Conservation (phyloP, 2,113 vertebrate genomes). For the Lophius piscatorius region DNA sequence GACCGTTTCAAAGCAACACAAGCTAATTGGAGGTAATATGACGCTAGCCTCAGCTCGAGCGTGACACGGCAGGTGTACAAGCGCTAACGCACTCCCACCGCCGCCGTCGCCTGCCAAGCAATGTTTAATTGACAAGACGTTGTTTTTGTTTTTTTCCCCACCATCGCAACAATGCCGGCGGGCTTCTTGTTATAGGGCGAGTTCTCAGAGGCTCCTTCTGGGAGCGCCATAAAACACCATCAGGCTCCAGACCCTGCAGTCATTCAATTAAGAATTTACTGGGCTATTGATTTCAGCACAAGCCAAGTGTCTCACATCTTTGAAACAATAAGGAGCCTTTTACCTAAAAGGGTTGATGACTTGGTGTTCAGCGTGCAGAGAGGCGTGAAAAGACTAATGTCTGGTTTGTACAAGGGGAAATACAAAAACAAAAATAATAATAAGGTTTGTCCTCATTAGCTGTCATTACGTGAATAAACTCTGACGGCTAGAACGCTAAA, state of each 20-base stretch:
- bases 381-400: slow-evolving; percentile 22
- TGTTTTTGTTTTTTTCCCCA: slow-evolving; percentile 49
- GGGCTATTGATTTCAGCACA: slow-evolving; percentile 69
- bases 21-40: slow-evolving; percentile 43
- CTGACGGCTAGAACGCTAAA: no score
- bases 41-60: slow-evolving; percentile 12
- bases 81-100: neutral
- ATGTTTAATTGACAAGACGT: slow-evolving; percentile 40
- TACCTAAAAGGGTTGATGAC: slow-evolving; percentile 42
- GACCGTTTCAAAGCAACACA: slow-evolving; percentile 29
- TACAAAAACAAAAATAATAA: neutral
- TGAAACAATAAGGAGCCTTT: slow-evolving; percentile 56
- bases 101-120: slow-evolving; percentile 47
- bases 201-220: slow-evolving; percentile 56
- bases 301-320: slow-evolving; percentile 49
- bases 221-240: slow-evolving; percentile 56
- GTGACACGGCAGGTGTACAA: slow-evolving; percentile 43
- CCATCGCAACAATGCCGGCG: slow-evolving; percentile 58
- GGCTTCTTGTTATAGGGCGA: slow-evolving; percentile 44
- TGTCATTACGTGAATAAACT: neutral
- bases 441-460: no score
- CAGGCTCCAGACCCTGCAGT: slow-evolving; percentile 60
- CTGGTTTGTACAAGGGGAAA: neutral
- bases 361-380: slow-evolving; percentile 13
- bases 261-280: slow-evolving; percentile 73